A percentile compares a stretch with the other conserved stretches of the same genome.
phyloP scores from a whole-genome alignment of 2,888 invertebrate species.

The Hoplodrina blanda region DNA sequence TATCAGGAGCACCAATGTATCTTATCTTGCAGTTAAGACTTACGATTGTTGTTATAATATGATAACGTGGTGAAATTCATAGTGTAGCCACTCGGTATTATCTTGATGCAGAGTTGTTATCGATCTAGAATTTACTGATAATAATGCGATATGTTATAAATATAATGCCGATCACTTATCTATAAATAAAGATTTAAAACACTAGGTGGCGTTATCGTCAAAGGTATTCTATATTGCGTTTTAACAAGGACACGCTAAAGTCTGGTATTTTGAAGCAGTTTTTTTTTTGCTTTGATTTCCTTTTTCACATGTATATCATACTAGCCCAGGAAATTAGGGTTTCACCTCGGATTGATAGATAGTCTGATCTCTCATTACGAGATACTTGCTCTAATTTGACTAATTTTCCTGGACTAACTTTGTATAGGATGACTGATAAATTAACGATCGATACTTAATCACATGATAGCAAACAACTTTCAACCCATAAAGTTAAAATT shows the following conservation, averaged over 20 bases:
- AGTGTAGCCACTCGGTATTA: not conserved
- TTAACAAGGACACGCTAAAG: not conserved
- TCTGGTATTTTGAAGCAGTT: not conserved
- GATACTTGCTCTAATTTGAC: no score
- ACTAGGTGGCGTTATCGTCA: not conserved
- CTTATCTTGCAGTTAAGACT: slow-evolving; percentile 48
- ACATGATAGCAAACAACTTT: no score
- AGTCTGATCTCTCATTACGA: no score
- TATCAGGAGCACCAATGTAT: slow-evolving; percentile 36
- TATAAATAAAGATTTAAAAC: slow-evolving; percentile 4
- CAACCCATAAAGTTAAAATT: no score
- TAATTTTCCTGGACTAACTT: no score
- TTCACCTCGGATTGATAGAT: no score
- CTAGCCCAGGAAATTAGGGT: no score
- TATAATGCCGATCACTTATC: slow-evolving; percentile 8
- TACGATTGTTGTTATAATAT: slow-evolving; percentile 30
- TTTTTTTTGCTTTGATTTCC: not conserved
- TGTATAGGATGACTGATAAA: no score
- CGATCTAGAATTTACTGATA: slow-evolving; percentile 21
- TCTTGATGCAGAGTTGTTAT: slow-evolving; percentile 12
- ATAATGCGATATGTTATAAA: not conserved
- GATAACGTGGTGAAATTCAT: slow-evolving; percentile 29
- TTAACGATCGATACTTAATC: no score
- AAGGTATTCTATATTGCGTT: no score
- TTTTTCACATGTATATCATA: no score